phyloP scores from a whole-genome alignment of 1,140 invertebrate species.

The Lasaia peninsularis region DNA sequence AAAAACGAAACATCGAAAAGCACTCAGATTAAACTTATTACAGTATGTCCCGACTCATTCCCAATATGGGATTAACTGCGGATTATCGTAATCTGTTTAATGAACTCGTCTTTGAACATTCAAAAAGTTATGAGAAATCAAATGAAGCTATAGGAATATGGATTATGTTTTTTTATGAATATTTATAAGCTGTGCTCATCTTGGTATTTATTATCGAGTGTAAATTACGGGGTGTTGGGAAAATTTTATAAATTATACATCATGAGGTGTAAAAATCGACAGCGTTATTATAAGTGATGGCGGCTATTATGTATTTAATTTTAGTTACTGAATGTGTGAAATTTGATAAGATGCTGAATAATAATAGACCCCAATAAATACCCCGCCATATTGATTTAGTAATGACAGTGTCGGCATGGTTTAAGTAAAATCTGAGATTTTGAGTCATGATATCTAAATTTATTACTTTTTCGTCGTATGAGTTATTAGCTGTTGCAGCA shows the following conservation, averaged over 20 bases:
- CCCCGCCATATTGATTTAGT: no score
- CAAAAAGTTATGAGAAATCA: constrained; percentile 3
- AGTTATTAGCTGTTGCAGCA: no score
- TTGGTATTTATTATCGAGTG: neutral
- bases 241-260: neutral
- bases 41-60: neutral
- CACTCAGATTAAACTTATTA: constrained; percentile 18
- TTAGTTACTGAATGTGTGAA: neutral
- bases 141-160: constrained; percentile 5
- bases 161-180: neutral
- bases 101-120: constrained; percentile 13
- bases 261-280: constrained; percentile 5
- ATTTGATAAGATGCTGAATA: neutral
- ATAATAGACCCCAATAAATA: no score
- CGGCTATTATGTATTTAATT: neutral
- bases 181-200: constrained; percentile 2
- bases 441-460: no score
- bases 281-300: neutral
- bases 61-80: constrained; percentile 45
- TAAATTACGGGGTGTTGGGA: neutral
- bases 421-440: no score
- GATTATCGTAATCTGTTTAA: constrained; percentile 29
- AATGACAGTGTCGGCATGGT: no score
- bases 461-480: no score
- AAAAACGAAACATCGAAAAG: constrained; percentile 8